Evolutionary conservation across 2,113 vertebrate genomes (phyloP).

Genomic region (Myxocyprinus asiaticus): DNA sequence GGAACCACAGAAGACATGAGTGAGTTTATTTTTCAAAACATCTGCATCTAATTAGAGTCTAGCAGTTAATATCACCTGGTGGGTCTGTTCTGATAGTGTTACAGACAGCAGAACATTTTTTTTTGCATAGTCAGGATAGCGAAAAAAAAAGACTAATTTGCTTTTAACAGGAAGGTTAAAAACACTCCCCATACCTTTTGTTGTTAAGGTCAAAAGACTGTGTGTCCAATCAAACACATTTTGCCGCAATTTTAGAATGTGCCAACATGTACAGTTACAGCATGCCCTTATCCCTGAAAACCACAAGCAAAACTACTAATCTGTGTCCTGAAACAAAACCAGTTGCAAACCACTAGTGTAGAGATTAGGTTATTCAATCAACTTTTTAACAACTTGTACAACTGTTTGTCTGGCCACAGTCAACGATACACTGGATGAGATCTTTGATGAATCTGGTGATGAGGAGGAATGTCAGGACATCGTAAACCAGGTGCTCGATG

Average conservation of each 20-base stretch:
- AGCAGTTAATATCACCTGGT: no score
- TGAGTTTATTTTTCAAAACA: constrained; percentile 53
- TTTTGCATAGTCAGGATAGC: no score
- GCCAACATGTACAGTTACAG: no score
- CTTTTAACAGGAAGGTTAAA: no score
- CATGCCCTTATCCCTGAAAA: no score
- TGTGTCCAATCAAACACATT: neutral
- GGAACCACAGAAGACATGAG: constrained; percentile 98
- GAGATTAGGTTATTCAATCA: neutral
- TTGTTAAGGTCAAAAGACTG: no score
- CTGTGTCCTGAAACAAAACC: neutral
- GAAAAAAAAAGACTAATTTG: no score
- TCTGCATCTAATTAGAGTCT: no score
- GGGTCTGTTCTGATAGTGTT: no score
- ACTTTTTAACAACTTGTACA: neutral
- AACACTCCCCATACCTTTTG: no score
- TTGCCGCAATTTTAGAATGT: no score
- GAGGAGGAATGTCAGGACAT: constrained; percentile 98
- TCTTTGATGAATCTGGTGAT: constrained; percentile 94
- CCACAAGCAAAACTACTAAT: neutral
- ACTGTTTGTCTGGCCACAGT: constrained; percentile 64
- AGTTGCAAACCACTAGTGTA: neutral
- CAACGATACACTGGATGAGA: constrained; percentile 94
- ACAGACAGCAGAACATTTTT: no score
- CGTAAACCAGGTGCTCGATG: constrained; percentile 96